phyloP scores from a whole-genome alignment of 2,797 vertebrate genomes.

The Fundulus diaphanus region DNA sequence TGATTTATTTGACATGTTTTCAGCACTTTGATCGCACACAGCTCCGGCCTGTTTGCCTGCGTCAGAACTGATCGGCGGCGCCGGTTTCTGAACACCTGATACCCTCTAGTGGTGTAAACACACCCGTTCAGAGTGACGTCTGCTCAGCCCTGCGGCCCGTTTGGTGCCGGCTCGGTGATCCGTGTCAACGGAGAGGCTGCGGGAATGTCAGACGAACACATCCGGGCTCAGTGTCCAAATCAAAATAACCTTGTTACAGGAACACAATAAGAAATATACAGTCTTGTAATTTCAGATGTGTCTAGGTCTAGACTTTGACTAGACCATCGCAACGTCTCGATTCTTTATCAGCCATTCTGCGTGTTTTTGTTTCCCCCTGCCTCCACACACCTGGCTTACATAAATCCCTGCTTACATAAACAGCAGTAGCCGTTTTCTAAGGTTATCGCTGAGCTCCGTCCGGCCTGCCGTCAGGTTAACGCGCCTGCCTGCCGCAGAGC shows the following conservation, averaged over 20 bases:
- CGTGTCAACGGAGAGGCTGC: background rate
- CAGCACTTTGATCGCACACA: no score
- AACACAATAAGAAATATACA: background rate
- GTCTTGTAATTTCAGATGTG: background rate
- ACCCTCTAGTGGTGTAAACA: conserved; percentile 50
- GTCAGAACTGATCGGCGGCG: conserved; percentile 10
- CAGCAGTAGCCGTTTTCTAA: no score
- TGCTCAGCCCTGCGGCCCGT: background rate
- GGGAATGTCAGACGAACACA: background rate
- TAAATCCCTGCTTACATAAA: no score
- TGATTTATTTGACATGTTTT: background rate
- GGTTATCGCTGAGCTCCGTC: no score
- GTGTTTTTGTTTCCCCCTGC: no score
- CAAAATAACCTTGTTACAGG: background rate
- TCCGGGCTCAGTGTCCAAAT: background rate
- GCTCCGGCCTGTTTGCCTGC: background rate
- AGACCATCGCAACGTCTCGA: background rate
- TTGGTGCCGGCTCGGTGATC: background rate
- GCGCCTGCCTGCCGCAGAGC: no score
- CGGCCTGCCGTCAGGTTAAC: no score
- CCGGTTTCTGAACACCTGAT: no score
- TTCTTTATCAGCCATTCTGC: no score
- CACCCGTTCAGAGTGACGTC: background rate
- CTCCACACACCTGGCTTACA: no score
- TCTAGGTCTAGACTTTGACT: background rate